Percentiles rank a stretch among this genome's conserved stretches.
Conservation (phyloP, 2,113 vertebrate species). For the Semnornis frantzii region DNA sequence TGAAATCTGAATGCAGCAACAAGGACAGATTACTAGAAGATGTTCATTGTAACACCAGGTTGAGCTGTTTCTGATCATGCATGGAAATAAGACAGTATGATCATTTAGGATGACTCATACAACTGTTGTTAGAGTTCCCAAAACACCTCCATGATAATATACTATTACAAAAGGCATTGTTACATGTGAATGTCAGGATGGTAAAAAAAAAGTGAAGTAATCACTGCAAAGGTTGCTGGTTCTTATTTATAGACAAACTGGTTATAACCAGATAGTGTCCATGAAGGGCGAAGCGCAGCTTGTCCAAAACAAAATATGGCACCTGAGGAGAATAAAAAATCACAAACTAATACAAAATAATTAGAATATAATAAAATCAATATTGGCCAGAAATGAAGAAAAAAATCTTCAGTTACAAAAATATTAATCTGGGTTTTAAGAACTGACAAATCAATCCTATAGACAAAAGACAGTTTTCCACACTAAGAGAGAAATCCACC, state of each 20-base stretch:
- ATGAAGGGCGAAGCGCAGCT: not conserved
- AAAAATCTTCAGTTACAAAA: not conserved
- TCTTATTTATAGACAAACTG: not conserved
- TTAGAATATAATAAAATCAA: not conserved
- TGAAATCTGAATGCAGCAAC: not conserved
- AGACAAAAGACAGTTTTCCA: not conserved
- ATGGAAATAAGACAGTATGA: not conserved
- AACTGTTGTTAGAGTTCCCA: rapidly evolving
- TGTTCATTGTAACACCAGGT: not conserved
- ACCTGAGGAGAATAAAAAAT: not conserved
- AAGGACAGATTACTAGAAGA: not conserved
- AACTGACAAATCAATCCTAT: not conserved
- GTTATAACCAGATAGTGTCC: not conserved
- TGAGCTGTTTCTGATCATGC: not conserved
- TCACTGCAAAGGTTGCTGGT: not conserved
- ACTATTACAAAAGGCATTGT: not conserved
- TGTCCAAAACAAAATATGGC: not conserved
- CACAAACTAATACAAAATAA: not conserved
- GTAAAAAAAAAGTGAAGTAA: not conserved
- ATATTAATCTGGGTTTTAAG: not conserved
- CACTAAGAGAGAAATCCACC: not conserved
- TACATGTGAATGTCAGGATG: not conserved
- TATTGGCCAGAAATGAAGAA: not conserved
- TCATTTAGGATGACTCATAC: not conserved
- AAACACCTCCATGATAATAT: not conserved